These are phyloP conservation scores for Micoletzkya japonica DNA, from an alignment of 2,888 invertebrate genomes.

Conservation along the genomic window DNA sequence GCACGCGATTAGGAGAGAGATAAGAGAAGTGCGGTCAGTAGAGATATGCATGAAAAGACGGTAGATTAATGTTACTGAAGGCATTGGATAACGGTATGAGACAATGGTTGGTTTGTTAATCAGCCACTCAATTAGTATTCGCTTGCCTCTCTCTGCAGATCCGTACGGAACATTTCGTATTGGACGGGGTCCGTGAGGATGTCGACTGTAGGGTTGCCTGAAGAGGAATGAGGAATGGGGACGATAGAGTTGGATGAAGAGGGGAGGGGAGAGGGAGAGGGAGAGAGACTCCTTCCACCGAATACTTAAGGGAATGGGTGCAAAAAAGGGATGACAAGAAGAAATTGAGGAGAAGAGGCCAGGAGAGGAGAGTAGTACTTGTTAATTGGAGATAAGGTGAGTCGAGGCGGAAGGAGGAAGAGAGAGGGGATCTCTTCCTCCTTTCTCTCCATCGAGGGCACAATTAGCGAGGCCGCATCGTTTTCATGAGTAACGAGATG, in stretches of 20 bases:
- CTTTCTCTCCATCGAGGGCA: too few species aligned
- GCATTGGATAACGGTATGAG: background rate
- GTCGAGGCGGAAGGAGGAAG: too few species aligned
- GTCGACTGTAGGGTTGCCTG: slow-evolving; percentile 52
- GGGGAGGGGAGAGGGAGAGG: background rate
- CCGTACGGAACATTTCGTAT: slow-evolving; percentile 58
- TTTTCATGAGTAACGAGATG: too few species aligned
- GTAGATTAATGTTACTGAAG: background rate
- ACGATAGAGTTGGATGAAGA: background rate
- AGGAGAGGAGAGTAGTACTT: too few species aligned
- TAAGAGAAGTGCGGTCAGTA: too few species aligned
- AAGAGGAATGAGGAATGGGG: slow-evolving; percentile 21
- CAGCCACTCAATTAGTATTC: background rate
- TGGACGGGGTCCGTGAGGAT: slow-evolving; percentile 52
- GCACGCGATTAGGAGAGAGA: too few species aligned
- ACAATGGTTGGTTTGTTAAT: background rate
- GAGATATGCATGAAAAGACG: background rate
- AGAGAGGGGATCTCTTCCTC: too few species aligned
- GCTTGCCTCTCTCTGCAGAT: slow-evolving; percentile 64
- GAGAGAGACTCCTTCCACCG: background rate
- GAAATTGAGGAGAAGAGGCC: too few species aligned
- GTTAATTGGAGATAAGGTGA: too few species aligned
- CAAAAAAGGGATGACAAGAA: too few species aligned
- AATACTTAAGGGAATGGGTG: too few species aligned
- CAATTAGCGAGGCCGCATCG: too few species aligned